Evolutionary conservation across 2,888 invertebrate genomes (phyloP), one percentile per base, ranked within the genome.

Genomic region (Latheticus oryzae): DNA sequence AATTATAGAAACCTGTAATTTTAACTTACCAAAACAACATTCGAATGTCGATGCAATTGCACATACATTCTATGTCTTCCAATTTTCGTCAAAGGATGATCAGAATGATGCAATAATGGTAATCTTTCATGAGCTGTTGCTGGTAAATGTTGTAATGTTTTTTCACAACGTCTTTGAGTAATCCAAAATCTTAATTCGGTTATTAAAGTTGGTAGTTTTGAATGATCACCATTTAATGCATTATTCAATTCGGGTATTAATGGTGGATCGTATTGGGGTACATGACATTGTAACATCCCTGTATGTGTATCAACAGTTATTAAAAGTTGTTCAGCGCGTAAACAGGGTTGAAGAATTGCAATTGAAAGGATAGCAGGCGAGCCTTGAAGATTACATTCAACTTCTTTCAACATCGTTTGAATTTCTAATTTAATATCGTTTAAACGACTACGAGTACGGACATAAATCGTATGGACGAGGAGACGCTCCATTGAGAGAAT

Each of bases 271-370:
- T 94, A 94, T 73, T 95, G 94, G 5, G 95, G 95, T 32, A 97
- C 92, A 72, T 96, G 94, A 66, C 94, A 93, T 63, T 95, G 89
- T 68, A 94, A 84, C 80, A 92, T 89, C 0, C 97, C 97, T 3
- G 93, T 93, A 78, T 96, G 95, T 19, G 95, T 94, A 76, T 97
- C 95, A 42, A 97, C 95, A 15, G 95, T 92, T 55, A 97, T 90
- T 55, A 96, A 83, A 62, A 97, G 84, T 76, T 94, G 91, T 77
- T 97, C 97, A 0, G 96, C 95, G 63, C 93, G 84, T 71, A 96
- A 82, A 76, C 95, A 96, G 13, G 96, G 96, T 66, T 89, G 87
- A 43, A 97, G 82, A 62, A 96, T 88, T 1, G 95, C 94, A 53
- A 96, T 90, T 15, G 94, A 93, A 59, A 97, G 82, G 69, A 96